Evolutionary conservation across 2,888 invertebrate species (phyloP).

Genomic region (Tholera decimalis): DNA sequence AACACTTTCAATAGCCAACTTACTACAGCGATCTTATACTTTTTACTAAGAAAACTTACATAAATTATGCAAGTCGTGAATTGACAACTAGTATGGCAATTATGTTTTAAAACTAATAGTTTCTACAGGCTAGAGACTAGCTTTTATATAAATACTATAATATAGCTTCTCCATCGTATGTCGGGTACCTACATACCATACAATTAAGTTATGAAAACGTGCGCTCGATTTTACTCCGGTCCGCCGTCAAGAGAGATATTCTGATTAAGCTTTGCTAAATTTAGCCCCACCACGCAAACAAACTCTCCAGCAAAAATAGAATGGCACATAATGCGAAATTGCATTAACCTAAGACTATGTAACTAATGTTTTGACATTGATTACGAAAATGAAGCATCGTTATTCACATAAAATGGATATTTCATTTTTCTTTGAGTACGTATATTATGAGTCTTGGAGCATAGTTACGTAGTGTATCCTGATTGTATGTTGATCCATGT

Average conservation of each 20-base stretch:
- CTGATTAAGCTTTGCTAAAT: slow-evolving; percentile 83
- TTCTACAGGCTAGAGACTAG: neutral
- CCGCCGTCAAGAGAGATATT: slow-evolving; percentile 79
- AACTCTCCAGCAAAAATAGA: slow-evolving; percentile 82
- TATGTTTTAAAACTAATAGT: neutral
- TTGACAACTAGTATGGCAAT: neutral
- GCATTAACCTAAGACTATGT: slow-evolving; percentile 64
- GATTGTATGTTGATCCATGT: slow-evolving; percentile 34
- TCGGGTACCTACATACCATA: slow-evolving; percentile 22
- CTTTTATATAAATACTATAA: slow-evolving; percentile 18
- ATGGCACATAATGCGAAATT: slow-evolving; percentile 78
- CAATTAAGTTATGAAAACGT: slow-evolving; percentile 69
- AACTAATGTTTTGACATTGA: slow-evolving; percentile 57
- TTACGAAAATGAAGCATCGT: slow-evolving; percentile 50
- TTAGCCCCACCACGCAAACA: slow-evolving; percentile 85
- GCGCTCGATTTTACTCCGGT: slow-evolving; percentile 69
- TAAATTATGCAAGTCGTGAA: neutral
- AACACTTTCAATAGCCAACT: neutral
- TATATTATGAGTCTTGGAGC: slow-evolving; percentile 24
- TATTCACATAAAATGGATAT: slow-evolving; percentile 37
- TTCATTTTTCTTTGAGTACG: slow-evolving; percentile 35
- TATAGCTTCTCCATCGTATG: slow-evolving; percentile 11
- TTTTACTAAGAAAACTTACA: neutral
- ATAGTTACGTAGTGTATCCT: slow-evolving; percentile 22
- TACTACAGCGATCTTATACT: neutral